Evolutionary conservation across 2,113 vertebrate species (phyloP), one percentile per base, ranked within the genome.

Genomic region (Cervus canadensis): DNA sequence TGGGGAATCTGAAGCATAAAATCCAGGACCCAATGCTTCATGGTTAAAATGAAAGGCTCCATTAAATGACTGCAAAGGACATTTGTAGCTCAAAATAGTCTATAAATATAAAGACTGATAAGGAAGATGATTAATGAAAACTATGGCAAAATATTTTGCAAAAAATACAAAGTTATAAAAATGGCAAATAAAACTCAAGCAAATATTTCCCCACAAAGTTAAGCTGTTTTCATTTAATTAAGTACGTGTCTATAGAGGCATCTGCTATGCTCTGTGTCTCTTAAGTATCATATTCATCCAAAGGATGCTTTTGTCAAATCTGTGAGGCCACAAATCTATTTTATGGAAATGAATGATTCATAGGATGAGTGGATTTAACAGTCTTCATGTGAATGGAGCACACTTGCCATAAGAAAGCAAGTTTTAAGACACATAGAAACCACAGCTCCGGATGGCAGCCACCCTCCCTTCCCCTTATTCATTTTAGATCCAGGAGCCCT

Each of bases 321-420:
- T 1, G 1, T 16, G 17, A 79, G 36, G 28, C 57, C 89, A 93
- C 52, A 93, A 57, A 40, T 57, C 43, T 87, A 54, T 62, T 88
- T 94, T 86, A 87, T 83, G 85, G 54, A 93, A 97, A 95, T 45
- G 85, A 95, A 48, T 82, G 40, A 88, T 89, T 50, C 88, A 62
- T 54, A 89, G 23, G 19, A 95, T 86, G 40, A 86, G 16, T 33
- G 71, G 40, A 85, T 36, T 43, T 96, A 64, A 79, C n/a, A 64
- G 56, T 25, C 33, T 94, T 91, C 56, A 25, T 26, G 36, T 16
- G 23, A 88, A 62, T 52, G 67, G 19, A 88, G 81, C 23, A 94
- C 81, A 57, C 30, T 15, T 62, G 25, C 17, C 48, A 21, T 30
- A 71, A 76, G 30, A 85, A 91, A 88, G n/a, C 64, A 87, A 92